Conservation (phyloP, 2,113 vertebrate genomes). For the Penelope pileata region DNA sequence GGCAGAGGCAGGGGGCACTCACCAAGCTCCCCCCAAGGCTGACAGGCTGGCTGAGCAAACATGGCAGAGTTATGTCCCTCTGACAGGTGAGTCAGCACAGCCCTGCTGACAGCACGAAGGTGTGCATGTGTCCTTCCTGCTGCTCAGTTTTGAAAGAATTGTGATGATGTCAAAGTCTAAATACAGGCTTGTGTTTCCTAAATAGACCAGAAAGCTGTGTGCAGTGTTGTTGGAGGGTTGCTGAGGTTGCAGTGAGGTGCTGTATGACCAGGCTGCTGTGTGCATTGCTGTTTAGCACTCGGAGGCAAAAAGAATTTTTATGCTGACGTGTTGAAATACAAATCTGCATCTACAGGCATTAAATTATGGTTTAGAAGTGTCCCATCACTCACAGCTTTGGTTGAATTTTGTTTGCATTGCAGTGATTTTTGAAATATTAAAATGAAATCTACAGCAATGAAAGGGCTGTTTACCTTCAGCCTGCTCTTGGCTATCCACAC, state of each 20-base stretch:
- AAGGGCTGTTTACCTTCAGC: neutral
- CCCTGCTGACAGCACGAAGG: neutral
- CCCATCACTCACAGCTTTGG: neutral
- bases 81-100: conserved; percentile 11
- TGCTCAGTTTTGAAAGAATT: conserved; percentile 14
- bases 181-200: neutral
- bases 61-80: neutral
- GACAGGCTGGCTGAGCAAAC: neutral
- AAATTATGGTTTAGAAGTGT: neutral
- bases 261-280: neutral
- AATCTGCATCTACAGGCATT: neutral
- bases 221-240: neutral
- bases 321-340: neutral
- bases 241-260: neutral
- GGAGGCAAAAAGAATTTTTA: neutral
- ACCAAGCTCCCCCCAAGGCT: neutral
- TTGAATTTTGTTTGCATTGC: neutral
- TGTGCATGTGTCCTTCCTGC: conserved; percentile 3
- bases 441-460: neutral
- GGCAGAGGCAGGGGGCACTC: neutral
- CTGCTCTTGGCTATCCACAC: neutral
- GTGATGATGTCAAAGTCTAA: neutral
- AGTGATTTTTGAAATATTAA: neutral
- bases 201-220: conserved; percentile 4
- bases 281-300: neutral